A percentile compares a stretch with the other conserved stretches of the same genome.
phyloP scores from a whole-genome alignment of 2,113 vertebrate species.

The Panthera uncia region DNA sequence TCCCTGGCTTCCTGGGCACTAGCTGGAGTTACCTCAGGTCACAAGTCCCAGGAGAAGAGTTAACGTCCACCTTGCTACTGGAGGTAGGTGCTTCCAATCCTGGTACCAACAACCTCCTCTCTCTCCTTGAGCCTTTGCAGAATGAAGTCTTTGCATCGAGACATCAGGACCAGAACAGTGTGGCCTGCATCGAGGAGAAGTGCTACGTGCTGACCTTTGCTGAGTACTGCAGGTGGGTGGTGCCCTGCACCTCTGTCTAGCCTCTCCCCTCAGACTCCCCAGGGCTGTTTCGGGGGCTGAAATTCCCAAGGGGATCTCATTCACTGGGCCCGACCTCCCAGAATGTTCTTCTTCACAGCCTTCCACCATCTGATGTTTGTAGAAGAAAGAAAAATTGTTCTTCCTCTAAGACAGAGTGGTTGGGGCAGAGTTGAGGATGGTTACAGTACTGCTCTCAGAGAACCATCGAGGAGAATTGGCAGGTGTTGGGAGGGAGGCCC shows the following conservation, averaged over 20 bases:
- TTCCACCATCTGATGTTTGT: not conserved
- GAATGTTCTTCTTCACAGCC: not conserved
- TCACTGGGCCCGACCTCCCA: not conserved
- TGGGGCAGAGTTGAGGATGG: not conserved
- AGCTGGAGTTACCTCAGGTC: not conserved
- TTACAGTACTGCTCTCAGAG: not conserved
- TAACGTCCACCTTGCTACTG: not conserved
- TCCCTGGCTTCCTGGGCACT: not conserved
- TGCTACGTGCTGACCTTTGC: constrained; percentile 98
- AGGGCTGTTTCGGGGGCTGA: not conserved
- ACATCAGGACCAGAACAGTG: constrained; percentile 98
- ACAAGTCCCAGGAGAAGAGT: not conserved
- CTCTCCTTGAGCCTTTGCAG: constrained; percentile 83
- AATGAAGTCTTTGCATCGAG: constrained; percentile 98
- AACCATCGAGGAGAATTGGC: not conserved
- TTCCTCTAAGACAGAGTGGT: not conserved
- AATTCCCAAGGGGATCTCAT: not conserved
- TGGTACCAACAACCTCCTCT: constrained; percentile 36
- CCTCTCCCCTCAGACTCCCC: not conserved
- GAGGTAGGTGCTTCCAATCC: not conserved
- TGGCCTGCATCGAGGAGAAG: constrained; percentile 99
- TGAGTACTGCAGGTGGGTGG: constrained; percentile 98
- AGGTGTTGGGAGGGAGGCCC: not conserved
- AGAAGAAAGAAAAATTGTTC: not conserved
- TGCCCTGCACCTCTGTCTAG: not conserved